These are phyloP conservation scores for Nephrotoma flavescens DNA, from an alignment of 2,888 invertebrate species.

Conservation along the genomic window DNA sequence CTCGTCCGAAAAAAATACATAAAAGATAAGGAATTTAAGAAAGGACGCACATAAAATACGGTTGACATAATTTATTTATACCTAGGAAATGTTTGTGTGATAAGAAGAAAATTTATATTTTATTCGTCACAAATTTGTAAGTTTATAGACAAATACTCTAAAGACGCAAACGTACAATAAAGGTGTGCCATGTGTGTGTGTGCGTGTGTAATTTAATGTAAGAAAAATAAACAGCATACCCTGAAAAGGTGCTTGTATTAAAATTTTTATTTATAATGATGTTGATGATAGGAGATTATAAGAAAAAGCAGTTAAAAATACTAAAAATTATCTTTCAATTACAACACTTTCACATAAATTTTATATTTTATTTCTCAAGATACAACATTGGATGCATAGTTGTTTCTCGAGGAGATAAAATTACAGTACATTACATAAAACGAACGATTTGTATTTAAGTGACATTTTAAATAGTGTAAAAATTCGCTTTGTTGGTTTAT, in stretches of 20 bases:
- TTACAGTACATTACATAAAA: neutral
- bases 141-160: neutral
- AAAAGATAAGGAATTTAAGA: neutral
- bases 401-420: neutral
- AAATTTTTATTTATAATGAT: neutral
- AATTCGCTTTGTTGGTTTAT: neutral
- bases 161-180: neutral
- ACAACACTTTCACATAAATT: neutral
- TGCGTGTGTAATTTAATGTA: neutral
- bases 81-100: neutral
- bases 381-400: neutral
- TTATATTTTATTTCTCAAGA: neutral
- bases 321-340: neutral
- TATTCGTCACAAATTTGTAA: neutral
- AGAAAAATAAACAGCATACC: neutral
- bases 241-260: neutral
- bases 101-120: neutral
- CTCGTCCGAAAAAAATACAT: neutral
- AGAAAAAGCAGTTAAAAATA: neutral
- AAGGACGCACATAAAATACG: neutral
- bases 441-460: neutral
- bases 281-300: neutral
- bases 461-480: neutral
- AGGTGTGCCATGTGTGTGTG: neutral
- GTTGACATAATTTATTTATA: neutral